Evolutionary conservation across 1,140 invertebrate species (phyloP).

Genomic region (Aricia agestis): DNA sequence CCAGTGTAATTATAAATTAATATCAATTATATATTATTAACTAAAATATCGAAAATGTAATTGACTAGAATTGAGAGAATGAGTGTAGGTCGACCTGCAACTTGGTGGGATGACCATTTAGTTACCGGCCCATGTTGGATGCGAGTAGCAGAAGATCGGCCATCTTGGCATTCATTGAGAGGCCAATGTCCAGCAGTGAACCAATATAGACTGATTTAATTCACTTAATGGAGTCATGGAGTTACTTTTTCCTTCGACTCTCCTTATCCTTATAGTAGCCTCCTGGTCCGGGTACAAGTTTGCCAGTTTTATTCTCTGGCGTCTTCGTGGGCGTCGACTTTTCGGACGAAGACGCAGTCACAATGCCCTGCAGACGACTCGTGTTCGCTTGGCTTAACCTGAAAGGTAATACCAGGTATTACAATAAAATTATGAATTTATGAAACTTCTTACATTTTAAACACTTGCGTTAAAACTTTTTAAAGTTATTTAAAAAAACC

Average conservation of each 20-base stretch:
- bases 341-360: constrained; percentile 47
- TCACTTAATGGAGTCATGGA: background rate
- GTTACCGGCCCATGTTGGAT: no score
- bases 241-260: constrained; percentile 35
- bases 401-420: no score
- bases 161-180: no score
- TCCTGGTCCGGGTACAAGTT: constrained; percentile 46
- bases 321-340: constrained; percentile 33
- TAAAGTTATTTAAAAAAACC: no score
- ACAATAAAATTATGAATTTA: no score
- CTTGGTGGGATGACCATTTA: no score
- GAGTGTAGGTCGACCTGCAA: no score
- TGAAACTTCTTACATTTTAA: no score
- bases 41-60: background rate
- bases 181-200: no score
- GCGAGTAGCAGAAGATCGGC: no score
- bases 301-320: constrained; percentile 37
- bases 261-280: constrained; percentile 56
- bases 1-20: background rate
- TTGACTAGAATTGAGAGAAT: constrained; percentile 1
- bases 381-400: constrained; percentile 62
- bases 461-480: no score
- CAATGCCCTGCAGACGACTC: constrained; percentile 54
- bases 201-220: no score
- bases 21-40: background rate